Evolutionary conservation across 2,888 invertebrate genomes (phyloP).

Genomic region (Piscicola geometra): DNA sequence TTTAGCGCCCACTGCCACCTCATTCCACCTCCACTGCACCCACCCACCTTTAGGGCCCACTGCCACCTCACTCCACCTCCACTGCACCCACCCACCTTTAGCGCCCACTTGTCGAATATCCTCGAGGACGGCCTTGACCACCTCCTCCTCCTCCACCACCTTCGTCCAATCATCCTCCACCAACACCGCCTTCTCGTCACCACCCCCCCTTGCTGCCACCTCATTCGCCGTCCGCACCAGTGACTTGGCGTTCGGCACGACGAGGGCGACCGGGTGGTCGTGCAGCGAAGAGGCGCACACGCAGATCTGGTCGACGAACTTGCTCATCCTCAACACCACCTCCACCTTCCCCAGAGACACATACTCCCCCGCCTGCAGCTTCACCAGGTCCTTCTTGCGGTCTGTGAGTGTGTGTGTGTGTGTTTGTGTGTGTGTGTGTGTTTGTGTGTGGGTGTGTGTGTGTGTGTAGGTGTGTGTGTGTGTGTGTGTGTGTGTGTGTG

Average conservation of each 20-base stretch:
- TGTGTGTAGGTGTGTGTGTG: too few species aligned
- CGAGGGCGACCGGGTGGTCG: constrained; percentile 59
- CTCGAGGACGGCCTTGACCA: constrained; percentile 78
- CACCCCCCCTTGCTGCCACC: constrained; percentile 58
- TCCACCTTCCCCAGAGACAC: constrained; percentile 95
- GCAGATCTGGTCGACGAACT: constrained; percentile 92
- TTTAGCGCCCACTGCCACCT: too few species aligned
- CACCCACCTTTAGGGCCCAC: constrained; percentile 77
- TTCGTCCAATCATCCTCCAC: constrained; percentile 61
- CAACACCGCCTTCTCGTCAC: constrained; percentile 25
- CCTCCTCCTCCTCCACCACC: constrained; percentile 68
- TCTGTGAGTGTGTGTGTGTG: constrained; percentile 62
- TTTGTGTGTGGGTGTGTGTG: too few species aligned
- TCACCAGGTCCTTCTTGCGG: constrained; percentile 96
- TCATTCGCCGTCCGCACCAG: constrained; percentile 64
- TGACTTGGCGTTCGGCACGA: constrained; percentile 69
- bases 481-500: too few species aligned
- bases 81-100: constrained; percentile 65
- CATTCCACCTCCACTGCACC: too few species aligned
- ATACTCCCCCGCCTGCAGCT: constrained; percentile 94
- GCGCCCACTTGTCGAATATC: constrained; percentile 76
- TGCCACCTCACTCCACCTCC: too few species aligned
- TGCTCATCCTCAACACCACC: constrained; percentile 85
- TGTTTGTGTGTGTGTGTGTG: not conserved
- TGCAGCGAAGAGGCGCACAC: constrained; percentile 75